These are phyloP conservation scores for Brenthis hecate DNA, from an alignment of 2,888 invertebrate species.

Conservation along the genomic window DNA sequence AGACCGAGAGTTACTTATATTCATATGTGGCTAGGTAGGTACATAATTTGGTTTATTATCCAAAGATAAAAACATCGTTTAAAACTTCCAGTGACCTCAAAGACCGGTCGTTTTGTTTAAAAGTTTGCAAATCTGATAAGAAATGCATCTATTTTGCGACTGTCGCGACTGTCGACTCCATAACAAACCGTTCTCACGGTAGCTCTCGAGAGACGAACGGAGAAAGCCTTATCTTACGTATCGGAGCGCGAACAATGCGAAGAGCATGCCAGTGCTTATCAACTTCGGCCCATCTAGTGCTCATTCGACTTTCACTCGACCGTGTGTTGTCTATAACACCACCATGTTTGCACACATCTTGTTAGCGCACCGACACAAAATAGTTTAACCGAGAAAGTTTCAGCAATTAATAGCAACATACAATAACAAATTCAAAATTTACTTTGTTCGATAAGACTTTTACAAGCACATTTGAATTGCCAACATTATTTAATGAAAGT, in stretches of 20 bases:
- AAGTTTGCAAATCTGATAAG: conserved; percentile 33
- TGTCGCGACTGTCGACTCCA: conserved; percentile 63
- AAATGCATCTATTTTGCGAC: conserved; percentile 64
- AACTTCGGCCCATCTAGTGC: conserved; percentile 66
- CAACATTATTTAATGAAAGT: no score
- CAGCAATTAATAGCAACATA: conserved; percentile 2
- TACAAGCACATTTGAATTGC: no score
- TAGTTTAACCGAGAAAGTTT: conserved; percentile 24
- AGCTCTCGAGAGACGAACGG: conserved; percentile 66
- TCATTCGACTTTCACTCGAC: conserved; percentile 71
- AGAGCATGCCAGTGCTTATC: conserved; percentile 77
- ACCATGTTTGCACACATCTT: conserved; percentile 58
- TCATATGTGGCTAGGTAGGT: no score
- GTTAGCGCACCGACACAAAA: conserved; percentile 49
- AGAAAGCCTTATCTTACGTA: conserved; percentile 78
- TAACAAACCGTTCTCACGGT: conserved; percentile 72
- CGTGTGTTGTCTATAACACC: conserved; percentile 53
- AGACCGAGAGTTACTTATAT: no score
- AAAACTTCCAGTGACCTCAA: conserved; percentile 6
- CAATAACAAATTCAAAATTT: neutral
- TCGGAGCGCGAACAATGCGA: conserved; percentile 76
- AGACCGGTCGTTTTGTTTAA: conserved; percentile 4
- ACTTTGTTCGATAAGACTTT: no score
- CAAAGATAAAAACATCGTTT: conserved; percentile 5
- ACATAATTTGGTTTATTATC: neutral